A percentile compares a stretch with the other conserved stretches of the same genome.
These are phyloP conservation scores for Marmota flaviventris DNA, from an alignment of 2,113 vertebrate species.

Conservation along the genomic window DNA sequence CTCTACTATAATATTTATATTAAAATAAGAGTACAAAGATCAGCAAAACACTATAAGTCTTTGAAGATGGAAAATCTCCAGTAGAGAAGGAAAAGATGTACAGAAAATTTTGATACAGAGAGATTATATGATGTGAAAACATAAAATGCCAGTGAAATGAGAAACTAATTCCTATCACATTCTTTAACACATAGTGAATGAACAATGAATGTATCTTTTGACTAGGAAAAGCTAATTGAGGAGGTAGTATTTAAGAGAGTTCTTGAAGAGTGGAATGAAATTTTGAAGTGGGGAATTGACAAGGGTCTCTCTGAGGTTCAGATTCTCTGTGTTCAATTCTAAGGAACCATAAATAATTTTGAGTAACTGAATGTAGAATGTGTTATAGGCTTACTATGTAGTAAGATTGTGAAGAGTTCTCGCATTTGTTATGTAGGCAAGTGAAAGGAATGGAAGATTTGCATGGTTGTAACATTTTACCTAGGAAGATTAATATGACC, in stretches of 20 bases:
- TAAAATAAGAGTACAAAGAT: neutral
- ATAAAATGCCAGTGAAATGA: neutral
- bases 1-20: neutral
- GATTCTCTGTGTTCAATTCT: neutral
- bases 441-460: neutral
- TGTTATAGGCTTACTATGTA: neutral
- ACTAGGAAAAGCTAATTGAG: neutral
- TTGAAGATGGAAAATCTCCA: neutral
- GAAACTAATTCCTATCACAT: neutral
- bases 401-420: neutral
- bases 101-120: neutral
- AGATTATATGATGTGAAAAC: slow-evolving; percentile 14
- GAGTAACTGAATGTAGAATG: neutral
- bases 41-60: neutral
- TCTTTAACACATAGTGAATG: neutral
- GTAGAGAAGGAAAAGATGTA: neutral
- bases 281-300: neutral
- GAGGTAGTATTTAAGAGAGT: neutral
- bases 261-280: neutral
- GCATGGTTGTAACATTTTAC: neutral
- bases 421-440: neutral
- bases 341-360: neutral
- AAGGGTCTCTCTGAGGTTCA: neutral
- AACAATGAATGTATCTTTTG: slow-evolving; percentile 1
- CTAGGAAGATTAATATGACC: no score